Base-by-base conservation (phyloP, 2,113 vertebrate genomes). In the Coregonus clupeaformis region DNA sequence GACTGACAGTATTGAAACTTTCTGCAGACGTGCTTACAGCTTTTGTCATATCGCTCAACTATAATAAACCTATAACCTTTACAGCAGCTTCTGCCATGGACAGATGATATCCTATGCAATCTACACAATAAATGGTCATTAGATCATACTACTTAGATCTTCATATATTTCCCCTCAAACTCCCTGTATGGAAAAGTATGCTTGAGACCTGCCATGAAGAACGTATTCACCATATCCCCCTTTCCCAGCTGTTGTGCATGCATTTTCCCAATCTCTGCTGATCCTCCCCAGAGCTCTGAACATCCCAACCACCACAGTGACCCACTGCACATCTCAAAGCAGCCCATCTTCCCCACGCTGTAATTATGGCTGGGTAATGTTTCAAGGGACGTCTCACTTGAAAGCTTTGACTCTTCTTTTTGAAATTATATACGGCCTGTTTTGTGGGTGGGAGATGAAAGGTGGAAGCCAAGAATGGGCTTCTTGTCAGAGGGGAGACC, bases 291-390 rank as follows among this genome's bases (percentile, higher is more conserved):
- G 30, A 72, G 78, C 70, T 77, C 62, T 72, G 79, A 63, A 77
- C 73, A 80, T 76, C 77, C 64, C 65, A 52, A 79, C 87, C 78
- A 77, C 80, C 75, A 57, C 75, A 78, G 76, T 79, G 79, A 87
- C 77, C 82, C 66, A 36, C 82, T 79, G 79, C 76, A 74, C 72
- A 77, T 76, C 84, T 88, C 69, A 76, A 87, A 86, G 72, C 75
- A 62, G 49, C 75, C 73, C 63, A 65, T 81, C 72, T 77, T 79
- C 75, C 75, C 68, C 77, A 75, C 77, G 63, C 84, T 90, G 77
- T 91, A 90, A 91, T 91, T 90, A 89, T 76, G 72, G 70, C 74
- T 77, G 68, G 63, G 73, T 83, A 77, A 82, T 60, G 45, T 87
- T 90, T 83, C 80, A 87, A 82, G 80, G 55, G 80, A 79, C 77